These are phyloP conservation scores for Muscina levida DNA, from an alignment of 2,888 invertebrate species.

Conservation along the genomic window DNA sequence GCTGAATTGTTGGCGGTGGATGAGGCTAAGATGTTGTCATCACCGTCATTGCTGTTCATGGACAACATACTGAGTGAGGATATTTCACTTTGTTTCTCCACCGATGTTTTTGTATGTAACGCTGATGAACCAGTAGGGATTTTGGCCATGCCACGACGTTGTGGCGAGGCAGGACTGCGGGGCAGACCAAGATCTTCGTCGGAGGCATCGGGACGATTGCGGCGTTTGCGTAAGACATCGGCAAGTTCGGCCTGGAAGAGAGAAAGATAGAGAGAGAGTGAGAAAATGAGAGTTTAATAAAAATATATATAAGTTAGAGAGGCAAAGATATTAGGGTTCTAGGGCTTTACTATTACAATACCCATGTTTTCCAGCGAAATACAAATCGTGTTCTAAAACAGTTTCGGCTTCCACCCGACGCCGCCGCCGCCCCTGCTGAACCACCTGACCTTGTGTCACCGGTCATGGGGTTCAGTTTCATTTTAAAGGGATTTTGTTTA, in stretches of 20 bases:
- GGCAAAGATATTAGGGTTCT: background rate
- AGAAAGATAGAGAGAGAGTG: no score
- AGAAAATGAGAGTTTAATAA: slow-evolving; percentile 3
- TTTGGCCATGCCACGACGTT: slow-evolving; percentile 78
- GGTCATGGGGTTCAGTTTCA: slow-evolving; percentile 73
- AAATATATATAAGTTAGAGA: background rate
- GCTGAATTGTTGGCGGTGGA: slow-evolving; percentile 68
- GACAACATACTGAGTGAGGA: slow-evolving; percentile 84
- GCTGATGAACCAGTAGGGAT: slow-evolving; percentile 47
- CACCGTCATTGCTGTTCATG: slow-evolving; percentile 84
- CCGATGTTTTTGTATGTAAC: slow-evolving; percentile 34
- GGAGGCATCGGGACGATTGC: slow-evolving; percentile 86
- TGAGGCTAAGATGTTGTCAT: slow-evolving; percentile 67
- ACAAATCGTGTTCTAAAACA: slow-evolving; percentile 76
- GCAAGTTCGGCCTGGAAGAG: slow-evolving; percentile 86
- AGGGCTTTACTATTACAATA: slow-evolving; percentile 64
- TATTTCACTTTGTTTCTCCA: slow-evolving; percentile 77
- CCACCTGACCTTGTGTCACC: slow-evolving; percentile 71
- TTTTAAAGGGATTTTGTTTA: slow-evolving; percentile 77
- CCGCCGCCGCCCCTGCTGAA: background rate
- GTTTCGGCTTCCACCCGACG: slow-evolving; percentile 71
- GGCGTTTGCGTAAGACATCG: slow-evolving; percentile 85
- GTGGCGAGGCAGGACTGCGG: slow-evolving; percentile 87
- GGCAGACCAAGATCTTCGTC: slow-evolving; percentile 89
- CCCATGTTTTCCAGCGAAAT: slow-evolving; percentile 79